These are phyloP conservation scores for Ennomos erosarius DNA, from an alignment of 2,888 invertebrate genomes.

Conservation along the genomic window DNA sequence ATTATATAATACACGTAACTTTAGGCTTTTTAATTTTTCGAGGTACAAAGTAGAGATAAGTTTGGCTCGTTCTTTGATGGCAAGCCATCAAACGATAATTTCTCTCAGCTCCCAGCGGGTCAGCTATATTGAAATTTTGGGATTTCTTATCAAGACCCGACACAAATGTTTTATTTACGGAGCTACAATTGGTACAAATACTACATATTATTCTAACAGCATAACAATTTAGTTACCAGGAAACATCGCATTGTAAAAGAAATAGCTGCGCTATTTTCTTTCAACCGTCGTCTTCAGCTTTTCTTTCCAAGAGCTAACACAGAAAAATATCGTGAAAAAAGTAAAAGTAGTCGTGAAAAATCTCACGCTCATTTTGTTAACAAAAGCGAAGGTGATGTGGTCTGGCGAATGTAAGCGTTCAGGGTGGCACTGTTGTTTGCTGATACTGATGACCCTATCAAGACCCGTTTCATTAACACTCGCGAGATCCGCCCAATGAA, in stretches of 20 bases:
- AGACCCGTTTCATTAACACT: slow-evolving; percentile 51
- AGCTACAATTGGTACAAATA: too few relatives aligned
- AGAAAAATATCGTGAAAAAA: slow-evolving; percentile 4
- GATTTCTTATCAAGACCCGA: too few relatives aligned
- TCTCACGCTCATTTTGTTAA: slow-evolving; percentile 1
- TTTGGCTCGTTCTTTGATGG: too few relatives aligned
- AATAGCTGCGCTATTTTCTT: slow-evolving; percentile 13
- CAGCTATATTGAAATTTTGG: too few relatives aligned
- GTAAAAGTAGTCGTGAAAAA: slow-evolving; percentile 2
- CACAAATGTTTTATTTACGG: too few relatives aligned
- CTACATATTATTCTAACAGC: slow-evolving; percentile 1
- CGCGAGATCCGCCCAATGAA: slow-evolving; percentile 46
- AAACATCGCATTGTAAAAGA: slow-evolving; percentile 15
- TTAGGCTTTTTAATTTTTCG: too few relatives aligned
- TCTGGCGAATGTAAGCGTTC: slow-evolving; percentile 13
- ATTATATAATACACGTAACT: too few relatives aligned
- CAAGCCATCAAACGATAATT: too few relatives aligned
- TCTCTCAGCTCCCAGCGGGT: too few relatives aligned
- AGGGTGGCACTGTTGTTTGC: slow-evolving; percentile 30
- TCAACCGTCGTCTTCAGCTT: slow-evolving; percentile 2
- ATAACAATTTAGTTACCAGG: slow-evolving; percentile 14
- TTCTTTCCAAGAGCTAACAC: slow-evolving; percentile 15
- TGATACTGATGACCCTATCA: slow-evolving; percentile 38
- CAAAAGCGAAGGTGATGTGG: slow-evolving; percentile 6
- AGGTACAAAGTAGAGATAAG: too few relatives aligned